A percentile compares a stretch with the other conserved stretches of the same genome.
Conservation (phyloP, 1,140 invertebrate genomes). For the Ericerus pela region DNA sequence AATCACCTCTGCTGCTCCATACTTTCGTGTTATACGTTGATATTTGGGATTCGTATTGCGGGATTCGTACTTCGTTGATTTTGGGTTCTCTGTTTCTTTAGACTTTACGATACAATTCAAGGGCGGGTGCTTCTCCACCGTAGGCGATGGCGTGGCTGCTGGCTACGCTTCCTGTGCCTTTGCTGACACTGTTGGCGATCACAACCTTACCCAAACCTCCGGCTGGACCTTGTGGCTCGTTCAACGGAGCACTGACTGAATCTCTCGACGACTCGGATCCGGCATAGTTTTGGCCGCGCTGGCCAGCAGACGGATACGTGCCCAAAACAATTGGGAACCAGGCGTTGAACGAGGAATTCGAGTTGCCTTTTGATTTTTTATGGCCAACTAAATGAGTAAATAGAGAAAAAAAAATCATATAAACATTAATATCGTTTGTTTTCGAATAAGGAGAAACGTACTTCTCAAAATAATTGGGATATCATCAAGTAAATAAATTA, state of each 20-base stretch:
- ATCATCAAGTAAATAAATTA: too few relatives aligned
- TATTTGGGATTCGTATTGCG: too few relatives aligned
- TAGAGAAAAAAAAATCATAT: too few relatives aligned
- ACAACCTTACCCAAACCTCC: conserved; percentile 42
- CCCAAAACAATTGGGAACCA: conserved; percentile 29
- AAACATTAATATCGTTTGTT: too few relatives aligned
- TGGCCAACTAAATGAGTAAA: conserved; percentile 1
- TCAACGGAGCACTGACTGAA: not conserved
- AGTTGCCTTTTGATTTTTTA: conserved; percentile 19
- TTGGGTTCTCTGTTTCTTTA: too few relatives aligned
- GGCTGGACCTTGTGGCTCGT: conserved; percentile 4
- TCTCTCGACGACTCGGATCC: not conserved
- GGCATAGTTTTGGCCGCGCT: conserved; percentile 1
- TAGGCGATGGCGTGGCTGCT: conserved; percentile 52
- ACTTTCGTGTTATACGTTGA: too few relatives aligned
- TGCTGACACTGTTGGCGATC: conserved; percentile 51
- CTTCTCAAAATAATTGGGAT: too few relatives aligned
- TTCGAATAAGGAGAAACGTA: too few relatives aligned
- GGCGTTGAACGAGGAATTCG: conserved; percentile 26
- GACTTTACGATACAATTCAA: not conserved
- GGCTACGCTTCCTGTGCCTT: conserved; percentile 45
- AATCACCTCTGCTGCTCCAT: too few relatives aligned
- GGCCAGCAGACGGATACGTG: conserved; percentile 20
- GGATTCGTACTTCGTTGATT: too few relatives aligned
- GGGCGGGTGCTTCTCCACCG: conserved; percentile 27